Base-by-base conservation (phyloP, 2,113 vertebrate genomes). In the crab-eating macaque (Macaca fascicularis) region DNA sequence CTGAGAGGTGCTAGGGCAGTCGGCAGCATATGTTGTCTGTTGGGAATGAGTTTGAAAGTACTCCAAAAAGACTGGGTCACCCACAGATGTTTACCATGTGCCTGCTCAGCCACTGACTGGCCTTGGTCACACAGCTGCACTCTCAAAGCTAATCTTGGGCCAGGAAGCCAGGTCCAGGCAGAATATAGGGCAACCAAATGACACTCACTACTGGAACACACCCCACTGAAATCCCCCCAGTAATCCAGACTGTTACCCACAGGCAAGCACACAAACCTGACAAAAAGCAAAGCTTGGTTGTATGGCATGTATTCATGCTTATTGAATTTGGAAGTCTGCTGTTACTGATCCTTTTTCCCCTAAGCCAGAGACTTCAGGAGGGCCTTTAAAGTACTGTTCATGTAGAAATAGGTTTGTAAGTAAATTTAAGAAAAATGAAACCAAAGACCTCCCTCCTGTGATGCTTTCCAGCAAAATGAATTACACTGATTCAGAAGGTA, bases 21-120 rank as follows among this genome's bases (percentile, higher is more conserved):
- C 92, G 78, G 89, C 78, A 43, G 43, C 72, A 72, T 55, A 4
- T 45, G 61, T 67, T 74, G 30, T 82, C 81, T 75, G 4, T 82
- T 93, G 88, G 88, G 75, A 96, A 94, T 88, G 70, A 70, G 82
- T 70, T 94, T 85, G 84, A 90, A 90, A 67, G 35, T 57, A n/a
- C 10, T 40, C 91, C 72, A 89, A 35, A 85, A 52, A 89, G 67
- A 72, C 72, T 22, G 84, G 78, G 23, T 79, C 32, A 57, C 40
- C 45, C 76, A 57, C 22, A 83, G 43, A 43, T 25, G 12, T 50
- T 96, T 72, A 30, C 40, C 45, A 23, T n/a, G 22, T 74, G 40
- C 82, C 90, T 93, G 59, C 35, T 76, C 64, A 84, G 35, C 74
- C 67, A 27, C 80, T 30, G 52, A 59, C 89, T 57, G 43, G 8